Evolutionary conservation across 2,113 vertebrate species (phyloP), one percentile per base, ranked within the genome.

Genomic region (Silurus glanis): DNA sequence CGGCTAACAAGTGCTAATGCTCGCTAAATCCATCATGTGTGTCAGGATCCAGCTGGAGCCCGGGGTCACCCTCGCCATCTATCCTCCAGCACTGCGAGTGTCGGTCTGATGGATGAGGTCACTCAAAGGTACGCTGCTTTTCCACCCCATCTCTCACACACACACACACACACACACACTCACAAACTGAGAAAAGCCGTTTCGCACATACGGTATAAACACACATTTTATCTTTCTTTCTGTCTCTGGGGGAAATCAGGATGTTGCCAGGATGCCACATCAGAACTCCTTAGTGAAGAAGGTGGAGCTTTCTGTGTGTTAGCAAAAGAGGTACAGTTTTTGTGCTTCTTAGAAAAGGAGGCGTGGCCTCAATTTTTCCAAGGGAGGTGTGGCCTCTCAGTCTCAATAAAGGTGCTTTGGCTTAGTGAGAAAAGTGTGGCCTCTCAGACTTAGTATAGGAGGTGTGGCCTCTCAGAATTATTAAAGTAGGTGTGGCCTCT

Each of bases 21-120:
- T n/a, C 80, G 78, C 89, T 67, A 91, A 90, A 92, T 92, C 92
- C 89, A 93, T 94, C 91, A 92, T 89, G 85, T 88, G 87, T 90
- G 88, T 92, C 91, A 92, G 91, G 90, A 90, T 91, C 89, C 89
- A 89, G 89, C 85, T 82, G 23, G 84, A 87, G 90, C 92, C 90
- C 91, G 93, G 93, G 93, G 92, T 90, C 91, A 86, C 90, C 37
- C 89, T 86, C 87, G 69, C 90, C 90, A 93, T 93, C 89, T 86
- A 90, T 93, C 91, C 90, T 93, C 91, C 88, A 91, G 91, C 89
- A 92, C 61, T 76, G 82, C 23, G 85, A 81, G 89, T 92, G 91
- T 91, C 90, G 59, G 61, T 64, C 84, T 95, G 93, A 94, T 90
- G 80, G 90, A 95, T 93, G 92, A 89, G 89, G 90, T 90, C 74